A percentile compares a stretch with the other conserved stretches of the same genome.
Conservation (phyloP, 2,797 vertebrate species). For the Rhinogobio ventralis region DNA sequence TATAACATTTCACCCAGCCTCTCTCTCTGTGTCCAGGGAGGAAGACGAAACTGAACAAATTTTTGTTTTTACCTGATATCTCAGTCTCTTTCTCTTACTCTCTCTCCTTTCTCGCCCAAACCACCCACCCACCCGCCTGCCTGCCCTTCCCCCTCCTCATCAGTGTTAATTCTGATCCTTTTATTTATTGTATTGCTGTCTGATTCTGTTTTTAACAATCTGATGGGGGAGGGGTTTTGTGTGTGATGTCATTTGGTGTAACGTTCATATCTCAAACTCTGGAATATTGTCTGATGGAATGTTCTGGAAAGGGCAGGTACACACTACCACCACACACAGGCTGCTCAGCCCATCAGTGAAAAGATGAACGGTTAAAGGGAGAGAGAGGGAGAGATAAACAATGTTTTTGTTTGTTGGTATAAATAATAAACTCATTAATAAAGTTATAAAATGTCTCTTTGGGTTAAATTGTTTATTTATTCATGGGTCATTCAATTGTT, state of each 20-base stretch:
- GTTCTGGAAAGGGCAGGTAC: constrained; percentile 45
- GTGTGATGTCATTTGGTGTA: constrained; percentile 59
- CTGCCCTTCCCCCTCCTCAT: constrained; percentile 49
- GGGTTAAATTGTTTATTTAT: constrained; percentile 52
- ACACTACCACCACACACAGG: constrained; percentile 30
- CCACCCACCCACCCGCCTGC: constrained; percentile 70
- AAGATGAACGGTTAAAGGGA: constrained; percentile 70
- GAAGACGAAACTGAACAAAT: constrained; percentile 57
- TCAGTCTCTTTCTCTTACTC: constrained; percentile 39
- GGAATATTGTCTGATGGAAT: constrained; percentile 46
- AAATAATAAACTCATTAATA: constrained; percentile 90
- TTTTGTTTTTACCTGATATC: constrained; percentile 32
- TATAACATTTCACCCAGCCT: constrained; percentile 59
- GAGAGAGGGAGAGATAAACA: constrained; percentile 71
- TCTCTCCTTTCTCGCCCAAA: constrained; percentile 46
- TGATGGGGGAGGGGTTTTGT: constrained; percentile 52
- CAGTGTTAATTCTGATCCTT: constrained; percentile 66
- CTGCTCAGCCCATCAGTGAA: constrained; percentile 42
- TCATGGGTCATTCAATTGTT: neutral
- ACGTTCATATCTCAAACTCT: constrained; percentile 55
- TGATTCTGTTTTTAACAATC: constrained; percentile 63
- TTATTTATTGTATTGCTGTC: constrained; percentile 66
- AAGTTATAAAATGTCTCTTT: constrained; percentile 79
- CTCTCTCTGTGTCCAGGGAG: constrained; percentile 9
- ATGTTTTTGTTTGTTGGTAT: constrained; percentile 87